phyloP scores from a whole-genome alignment of 2,797 vertebrate species.

The Notolabrus celidotus region DNA sequence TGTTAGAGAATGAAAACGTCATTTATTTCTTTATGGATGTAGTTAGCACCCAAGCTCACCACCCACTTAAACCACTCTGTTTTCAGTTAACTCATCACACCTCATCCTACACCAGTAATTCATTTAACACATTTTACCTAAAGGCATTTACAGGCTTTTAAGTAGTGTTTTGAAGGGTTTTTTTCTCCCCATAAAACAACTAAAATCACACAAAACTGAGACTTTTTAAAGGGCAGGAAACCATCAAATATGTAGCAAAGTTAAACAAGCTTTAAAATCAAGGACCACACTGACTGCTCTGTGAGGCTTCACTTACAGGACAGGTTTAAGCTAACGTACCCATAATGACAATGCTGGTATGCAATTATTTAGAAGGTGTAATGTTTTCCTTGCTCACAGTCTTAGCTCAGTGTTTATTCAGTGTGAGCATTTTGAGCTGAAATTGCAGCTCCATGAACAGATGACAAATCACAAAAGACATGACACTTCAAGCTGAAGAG shows the following conservation, averaged over 20 bases:
- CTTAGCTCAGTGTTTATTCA: neutral
- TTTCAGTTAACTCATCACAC: neutral
- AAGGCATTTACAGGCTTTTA: neutral
- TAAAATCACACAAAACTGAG: neutral
- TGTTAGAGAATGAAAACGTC: neutral
- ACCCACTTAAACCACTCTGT: neutral
- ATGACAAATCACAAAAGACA: neutral
- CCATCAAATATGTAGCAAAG: neutral
- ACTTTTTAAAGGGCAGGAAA: neutral
- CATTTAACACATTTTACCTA: neutral
- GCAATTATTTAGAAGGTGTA: neutral
- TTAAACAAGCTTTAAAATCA: neutral
- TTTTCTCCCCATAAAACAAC: neutral
- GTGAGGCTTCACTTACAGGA: too few species aligned
- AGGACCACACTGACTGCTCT: neutral
- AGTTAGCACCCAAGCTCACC: neutral
- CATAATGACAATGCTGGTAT: neutral
- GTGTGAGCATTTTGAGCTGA: neutral
- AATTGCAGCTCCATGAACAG: too few species aligned
- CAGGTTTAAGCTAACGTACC: neutral
- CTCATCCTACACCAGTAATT: neutral
- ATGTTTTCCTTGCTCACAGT: neutral
- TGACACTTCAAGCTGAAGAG: neutral
- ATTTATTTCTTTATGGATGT: neutral
- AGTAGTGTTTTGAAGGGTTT: neutral